phyloP scores from a whole-genome alignment of 2,888 invertebrate genomes.

The Perizoma affinitatum region DNA sequence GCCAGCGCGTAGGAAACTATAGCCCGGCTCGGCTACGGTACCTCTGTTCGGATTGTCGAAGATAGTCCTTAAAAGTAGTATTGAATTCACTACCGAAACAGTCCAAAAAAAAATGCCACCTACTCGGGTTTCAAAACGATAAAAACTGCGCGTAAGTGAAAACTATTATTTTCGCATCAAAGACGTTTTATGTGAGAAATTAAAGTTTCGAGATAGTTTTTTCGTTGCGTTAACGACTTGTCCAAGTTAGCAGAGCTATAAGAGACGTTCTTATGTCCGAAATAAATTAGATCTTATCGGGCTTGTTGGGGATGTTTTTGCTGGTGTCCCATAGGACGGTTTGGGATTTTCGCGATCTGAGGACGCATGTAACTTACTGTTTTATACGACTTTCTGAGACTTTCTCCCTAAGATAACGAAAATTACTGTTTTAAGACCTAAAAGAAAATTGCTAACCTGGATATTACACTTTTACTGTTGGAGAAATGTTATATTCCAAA shows the following conservation, averaged over 20 bases:
- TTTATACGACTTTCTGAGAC: conserved; percentile 16
- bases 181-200: conserved; percentile 53
- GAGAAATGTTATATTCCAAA: too few relatives aligned
- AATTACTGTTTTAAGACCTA: not conserved
- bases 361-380: conserved; percentile 24
- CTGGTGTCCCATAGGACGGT: conserved; percentile 26
- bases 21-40: too few relatives aligned
- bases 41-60: too few relatives aligned
- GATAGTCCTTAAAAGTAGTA: conserved; percentile 3
- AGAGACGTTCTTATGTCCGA: conserved; percentile 51
- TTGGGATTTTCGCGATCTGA: conserved; percentile 23
- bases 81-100: conserved; percentile 32
- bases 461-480: too few relatives aligned
- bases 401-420: not conserved
- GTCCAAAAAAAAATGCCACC: conserved; percentile 42
- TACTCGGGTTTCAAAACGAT: conserved; percentile 44
- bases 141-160: conserved; percentile 50
- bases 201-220: conserved; percentile 52
- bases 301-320: conserved; percentile 45
- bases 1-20: too few relatives aligned
- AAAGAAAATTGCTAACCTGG: too few relatives aligned
- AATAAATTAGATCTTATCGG: conserved; percentile 51
- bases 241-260: conserved; percentile 48
- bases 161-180: conserved; percentile 53
- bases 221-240: conserved; percentile 54